Evolutionary conservation across 2,888 invertebrate genomes (phyloP).

Genomic region (Protodeltote pygarga): DNA sequence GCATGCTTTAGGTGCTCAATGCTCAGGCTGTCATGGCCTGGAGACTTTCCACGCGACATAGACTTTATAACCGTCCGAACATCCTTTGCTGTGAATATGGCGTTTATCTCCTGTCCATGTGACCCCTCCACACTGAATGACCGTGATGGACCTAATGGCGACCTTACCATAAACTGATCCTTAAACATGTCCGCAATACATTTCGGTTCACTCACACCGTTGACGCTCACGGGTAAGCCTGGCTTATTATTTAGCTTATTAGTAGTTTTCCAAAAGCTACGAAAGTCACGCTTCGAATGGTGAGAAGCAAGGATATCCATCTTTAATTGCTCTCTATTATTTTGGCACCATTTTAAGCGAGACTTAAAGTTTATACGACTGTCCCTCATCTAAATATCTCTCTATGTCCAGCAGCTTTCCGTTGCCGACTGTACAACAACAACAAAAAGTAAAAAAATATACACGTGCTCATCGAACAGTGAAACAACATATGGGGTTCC

Average conservation of each 20-base stretch:
- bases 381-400: slow-evolving; percentile 17
- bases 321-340: slow-evolving; percentile 11
- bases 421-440: not conserved
- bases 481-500: slow-evolving; percentile 39
- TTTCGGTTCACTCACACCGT: slow-evolving; percentile 8
- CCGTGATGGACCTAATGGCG: not conserved
- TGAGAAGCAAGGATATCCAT: slow-evolving; percentile 8
- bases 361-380: slow-evolving; percentile 25
- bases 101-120: not conserved
- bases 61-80: not conserved
- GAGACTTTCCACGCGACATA: slow-evolving; percentile 32
- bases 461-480: slow-evolving; percentile 25
- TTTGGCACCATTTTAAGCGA: slow-evolving; percentile 25
- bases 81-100: not conserved
- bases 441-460: slow-evolving; percentile 13
- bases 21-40: slow-evolving; percentile 33
- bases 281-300: not conserved
- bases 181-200: slow-evolving; percentile 14
- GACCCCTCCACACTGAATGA: no score
- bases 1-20: slow-evolving; percentile 38
- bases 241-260: no score
- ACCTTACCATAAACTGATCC: not conserved
- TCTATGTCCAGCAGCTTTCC: no score
- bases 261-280: slow-evolving; percentile 5
- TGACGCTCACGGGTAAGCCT: slow-evolving; percentile 20